Evolutionary conservation across 2,888 invertebrate species (phyloP).

Genomic region (Nudaria mundana): DNA sequence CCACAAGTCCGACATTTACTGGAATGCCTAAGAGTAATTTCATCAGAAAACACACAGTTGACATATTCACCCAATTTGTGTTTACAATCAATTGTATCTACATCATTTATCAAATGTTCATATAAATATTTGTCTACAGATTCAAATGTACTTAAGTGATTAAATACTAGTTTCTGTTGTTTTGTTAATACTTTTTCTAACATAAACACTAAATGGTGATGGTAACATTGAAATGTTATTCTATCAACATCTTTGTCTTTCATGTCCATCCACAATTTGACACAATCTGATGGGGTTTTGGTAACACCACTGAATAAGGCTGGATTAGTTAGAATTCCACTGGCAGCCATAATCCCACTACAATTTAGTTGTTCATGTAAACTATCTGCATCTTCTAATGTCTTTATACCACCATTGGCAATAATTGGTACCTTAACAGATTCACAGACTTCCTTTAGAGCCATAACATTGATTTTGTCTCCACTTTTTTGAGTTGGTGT

Average conservation of each 20-base stretch:
- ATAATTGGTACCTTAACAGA: constrained; percentile 90
- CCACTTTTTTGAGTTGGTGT: constrained; percentile 91
- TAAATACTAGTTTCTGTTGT: constrained; percentile 88
- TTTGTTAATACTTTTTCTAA: constrained; percentile 90
- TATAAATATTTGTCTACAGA: constrained; percentile 87
- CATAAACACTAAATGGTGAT: constrained; percentile 98
- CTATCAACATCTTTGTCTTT: constrained; percentile 82
- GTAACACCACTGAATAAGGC: constrained; percentile 89
- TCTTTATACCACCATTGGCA: constrained; percentile 95
- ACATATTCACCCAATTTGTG: constrained; percentile 53
- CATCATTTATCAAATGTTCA: constrained; percentile 72
- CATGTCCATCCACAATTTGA: constrained; percentile 90
- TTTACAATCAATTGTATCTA: constrained; percentile 28
- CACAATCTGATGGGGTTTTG: constrained; percentile 87
- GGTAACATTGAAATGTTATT: constrained; percentile 92
- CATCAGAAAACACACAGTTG: constrained; percentile 60
- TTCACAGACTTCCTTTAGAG: constrained; percentile 86
- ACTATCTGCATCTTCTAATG: constrained; percentile 84
- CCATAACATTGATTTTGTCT: constrained; percentile 85
- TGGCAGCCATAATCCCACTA: constrained; percentile 95
- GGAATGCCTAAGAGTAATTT: constrained; percentile 64
- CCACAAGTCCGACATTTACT: constrained; percentile 67
- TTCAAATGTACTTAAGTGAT: constrained; percentile 85
- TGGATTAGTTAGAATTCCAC: constrained; percentile 95
- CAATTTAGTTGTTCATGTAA: constrained; percentile 86